Evolutionary conservation across 2,888 invertebrate species (phyloP).

Genomic region (Eristalinus sepulchralis): DNA sequence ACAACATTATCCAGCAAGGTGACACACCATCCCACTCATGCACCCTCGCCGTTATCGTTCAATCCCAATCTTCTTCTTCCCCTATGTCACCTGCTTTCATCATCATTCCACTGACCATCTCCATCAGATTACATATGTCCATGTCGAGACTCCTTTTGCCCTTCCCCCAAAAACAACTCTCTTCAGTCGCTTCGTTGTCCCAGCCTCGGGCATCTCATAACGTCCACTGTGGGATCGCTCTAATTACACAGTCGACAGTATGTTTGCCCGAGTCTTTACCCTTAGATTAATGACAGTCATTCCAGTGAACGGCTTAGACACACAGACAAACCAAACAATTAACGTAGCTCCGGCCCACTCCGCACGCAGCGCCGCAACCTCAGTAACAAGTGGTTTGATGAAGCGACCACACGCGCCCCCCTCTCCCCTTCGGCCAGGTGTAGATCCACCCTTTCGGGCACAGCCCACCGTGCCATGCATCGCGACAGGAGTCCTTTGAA

Average conservation of each 20-base stretch:
- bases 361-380: not conserved
- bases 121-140: not conserved
- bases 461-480: not conserved
- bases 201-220: not conserved
- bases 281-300: slow-evolving; percentile 29
- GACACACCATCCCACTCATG: not conserved
- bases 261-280: slow-evolving; percentile 12
- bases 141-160: not conserved
- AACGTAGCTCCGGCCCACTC: not conserved
- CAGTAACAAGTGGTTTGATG: not conserved
- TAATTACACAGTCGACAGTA: slow-evolving; percentile 5
- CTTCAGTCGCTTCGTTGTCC: not conserved
- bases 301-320: slow-evolving; percentile 11
- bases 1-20: not conserved
- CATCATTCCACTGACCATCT: not conserved
- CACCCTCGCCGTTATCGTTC: not conserved
- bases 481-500: not conserved
- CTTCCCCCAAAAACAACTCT: not conserved
- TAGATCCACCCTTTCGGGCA: slow-evolving; percentile 3
- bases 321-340: slow-evolving; percentile 28
- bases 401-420: slow-evolving; percentile 5
- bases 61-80: not conserved
- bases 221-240: not conserved
- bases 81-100: not conserved
- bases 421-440: slow-evolving; percentile 1